Base-by-base conservation (phyloP, 2,797 vertebrate species). In the Anguilla marmorata region DNA sequence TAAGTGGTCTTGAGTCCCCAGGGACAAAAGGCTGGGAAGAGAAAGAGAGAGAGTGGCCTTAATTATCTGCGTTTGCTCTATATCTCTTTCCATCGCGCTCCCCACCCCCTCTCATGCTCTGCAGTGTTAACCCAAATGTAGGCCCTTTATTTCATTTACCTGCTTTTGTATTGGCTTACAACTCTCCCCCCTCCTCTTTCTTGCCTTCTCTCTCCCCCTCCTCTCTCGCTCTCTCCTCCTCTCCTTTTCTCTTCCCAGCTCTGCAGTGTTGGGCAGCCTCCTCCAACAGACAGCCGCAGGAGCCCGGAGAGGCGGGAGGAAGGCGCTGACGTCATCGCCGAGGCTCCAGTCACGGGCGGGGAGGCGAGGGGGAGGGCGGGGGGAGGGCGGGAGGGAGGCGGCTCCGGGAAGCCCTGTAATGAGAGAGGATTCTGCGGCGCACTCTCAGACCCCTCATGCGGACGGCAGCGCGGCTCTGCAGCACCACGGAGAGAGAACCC, bases 251-350 rank as follows among this genome's bases (percentile, higher is more conserved):
- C n/a, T 19, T 5, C 82, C 82, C 56, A 72, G 80, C 63, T 87
- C 95, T 95, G 94, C 94, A 96, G 92, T 96, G 94, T 93, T 84
- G 85, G 63, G 91, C 66, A 74, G 76, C 87, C 83, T 93, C 91
- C 93, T 89, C 89, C 88, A 89, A 92, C 89, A 58, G 54, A 66
- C 45, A 90, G 88, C 91, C 91, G 92, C 89, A 94, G 94, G 95
- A 94, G 94, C 92, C 93, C 88, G 92, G 92, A 94, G 94, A 91
- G 86, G 90, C 84, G 79, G 88, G 85, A 85, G 89, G 95, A 94
- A 93, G 94, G 90, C 94, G 96, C 96, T 97, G 96, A 97, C 96
- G 96, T 97, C 96, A 97, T 93, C 88, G 89, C 91, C 90, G 85
- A 95, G 92, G 92, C 95, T 94, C 93, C 95, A 95, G 94, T 95